phyloP scores from a whole-genome alignment of 2,888 invertebrate species.

The Imbricaverruca yamaguchii region DNA sequence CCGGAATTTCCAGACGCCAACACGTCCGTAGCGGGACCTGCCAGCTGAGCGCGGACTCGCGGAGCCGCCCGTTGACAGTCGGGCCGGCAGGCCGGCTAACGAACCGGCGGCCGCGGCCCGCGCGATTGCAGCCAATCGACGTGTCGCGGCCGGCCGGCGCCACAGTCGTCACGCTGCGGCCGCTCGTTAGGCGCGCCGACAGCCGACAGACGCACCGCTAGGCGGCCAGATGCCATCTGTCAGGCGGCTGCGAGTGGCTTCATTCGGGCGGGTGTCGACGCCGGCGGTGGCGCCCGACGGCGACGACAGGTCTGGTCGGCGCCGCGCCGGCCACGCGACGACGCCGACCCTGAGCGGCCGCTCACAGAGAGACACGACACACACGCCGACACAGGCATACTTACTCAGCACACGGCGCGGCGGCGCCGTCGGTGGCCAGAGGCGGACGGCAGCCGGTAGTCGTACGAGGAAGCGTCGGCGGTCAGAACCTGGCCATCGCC shows the following conservation, averaged over 20 bases:
- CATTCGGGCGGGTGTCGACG: not conserved
- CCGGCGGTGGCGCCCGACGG: not conserved
- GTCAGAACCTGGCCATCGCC: not conserved
- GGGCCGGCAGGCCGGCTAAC: too few species aligned
- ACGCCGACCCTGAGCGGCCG: not conserved
- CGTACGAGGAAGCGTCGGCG: not conserved
- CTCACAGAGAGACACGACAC: not conserved
- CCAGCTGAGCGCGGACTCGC: not conserved
- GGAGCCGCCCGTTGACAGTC: not conserved
- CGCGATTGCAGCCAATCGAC: too few species aligned
- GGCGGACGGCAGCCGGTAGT: not conserved
- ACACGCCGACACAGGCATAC: not conserved
- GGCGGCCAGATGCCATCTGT: slow-evolving; percentile 8
- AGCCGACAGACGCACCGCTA: not conserved
- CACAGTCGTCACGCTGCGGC: too few species aligned
- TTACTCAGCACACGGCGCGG: not conserved
- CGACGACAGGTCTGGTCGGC: not conserved
- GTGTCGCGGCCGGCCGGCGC: too few species aligned
- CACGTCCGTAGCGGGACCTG: too few species aligned
- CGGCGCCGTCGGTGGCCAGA: not conserved
- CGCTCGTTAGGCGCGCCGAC: too few species aligned
- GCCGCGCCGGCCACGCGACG: not conserved
- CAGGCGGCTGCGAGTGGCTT: slow-evolving; percentile 7
- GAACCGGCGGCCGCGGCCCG: too few species aligned
- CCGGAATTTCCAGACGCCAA: too few species aligned